Evolutionary conservation across 2,888 invertebrate species (phyloP).

Genomic region (Andrena haemorrhoa): DNA sequence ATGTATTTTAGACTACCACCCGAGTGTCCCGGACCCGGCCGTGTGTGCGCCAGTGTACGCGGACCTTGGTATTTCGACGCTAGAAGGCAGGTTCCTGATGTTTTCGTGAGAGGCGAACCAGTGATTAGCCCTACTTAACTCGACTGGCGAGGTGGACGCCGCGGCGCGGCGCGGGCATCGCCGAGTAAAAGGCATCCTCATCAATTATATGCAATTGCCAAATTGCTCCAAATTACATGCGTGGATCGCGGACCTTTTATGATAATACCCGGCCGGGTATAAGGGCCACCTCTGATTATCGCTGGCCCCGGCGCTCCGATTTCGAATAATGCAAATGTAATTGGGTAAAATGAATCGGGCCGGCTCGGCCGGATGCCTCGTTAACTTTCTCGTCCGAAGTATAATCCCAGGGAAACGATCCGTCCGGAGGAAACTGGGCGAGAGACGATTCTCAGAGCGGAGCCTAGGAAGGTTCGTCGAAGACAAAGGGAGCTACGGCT

Average conservation of each 20-base stretch:
- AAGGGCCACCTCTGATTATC: conserved; percentile 58
- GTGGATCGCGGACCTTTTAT: conserved; percentile 64
- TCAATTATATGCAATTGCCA: conserved; percentile 84
- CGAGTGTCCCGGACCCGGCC: conserved; percentile 16
- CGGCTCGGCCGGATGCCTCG: neutral
- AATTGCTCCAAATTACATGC: conserved; percentile 83
- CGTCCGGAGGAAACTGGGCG: neutral
- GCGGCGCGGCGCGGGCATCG: conserved; percentile 69
- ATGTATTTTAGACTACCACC: conserved; percentile 35
- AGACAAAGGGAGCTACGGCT: neutral
- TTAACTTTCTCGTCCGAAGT: neutral
- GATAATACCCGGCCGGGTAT: conserved; percentile 54
- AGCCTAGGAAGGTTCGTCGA: neutral
- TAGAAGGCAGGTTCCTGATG: conserved; percentile 75
- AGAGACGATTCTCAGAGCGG: neutral
- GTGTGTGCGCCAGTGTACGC: conserved; percentile 33
- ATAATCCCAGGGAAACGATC: neutral
- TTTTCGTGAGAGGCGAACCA: conserved; percentile 74
- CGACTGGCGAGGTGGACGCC: conserved; percentile 59
- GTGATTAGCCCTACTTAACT: conserved; percentile 83
- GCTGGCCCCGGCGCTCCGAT: conserved; percentile 20
- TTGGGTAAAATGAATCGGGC: conserved; percentile 19
- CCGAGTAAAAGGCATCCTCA: conserved; percentile 81
- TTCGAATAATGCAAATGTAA: conserved; percentile 22
- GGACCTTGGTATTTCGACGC: conserved; percentile 65